Evolutionary conservation across 2,888 invertebrate species (phyloP), one percentile per base, ranked within the genome.

Genomic region (Himalopsyche tibetana): DNA sequence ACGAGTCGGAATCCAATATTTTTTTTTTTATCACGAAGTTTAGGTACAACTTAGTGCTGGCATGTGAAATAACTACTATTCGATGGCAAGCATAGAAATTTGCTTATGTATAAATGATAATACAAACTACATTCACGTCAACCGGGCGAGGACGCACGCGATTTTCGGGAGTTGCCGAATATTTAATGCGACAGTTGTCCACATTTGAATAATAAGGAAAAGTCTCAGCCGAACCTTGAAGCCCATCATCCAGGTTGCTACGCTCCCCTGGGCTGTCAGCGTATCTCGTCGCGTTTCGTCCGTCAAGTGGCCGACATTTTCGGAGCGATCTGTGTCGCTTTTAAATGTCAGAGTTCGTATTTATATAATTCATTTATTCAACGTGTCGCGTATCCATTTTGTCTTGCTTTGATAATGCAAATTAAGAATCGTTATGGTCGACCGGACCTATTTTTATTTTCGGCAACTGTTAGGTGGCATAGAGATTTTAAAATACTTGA

Each of bases 341-440:
- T 2, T 63, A 63, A 63, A 63, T 63, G 63, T 63, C 63, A 63
- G 63, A 63, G 63, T 63, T 63, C 63, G 19, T 19, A 63, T 63
- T 63, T 63, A 63, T 63, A 28, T 63, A 63, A 63, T 63, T 63
- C 63, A 63, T 63, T 63, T 63, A 63, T 63, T 63, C 63, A 63
- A 63, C 19, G 63, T 63, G 63, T 63, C 63, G 63, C 63, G 63
- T 63, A 63, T 63, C 19, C 28, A 63, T 63, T 63, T 63, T 63
- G 19, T 8, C 63, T 63, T 63, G 63, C 28, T 63, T 8, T 28
- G 63, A 63, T 63, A 63, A 63, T 63, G 63, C 63, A 63, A 63
- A 63, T 63, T 63, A 28, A 63, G 11, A 63, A 63, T 63, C 28
- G 63, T 19, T 63, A 19, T 28, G 63, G 63, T 51, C 15, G 51